Base-by-base conservation (phyloP, 2,113 vertebrate genomes). In the Podarcis muralis region DNA sequence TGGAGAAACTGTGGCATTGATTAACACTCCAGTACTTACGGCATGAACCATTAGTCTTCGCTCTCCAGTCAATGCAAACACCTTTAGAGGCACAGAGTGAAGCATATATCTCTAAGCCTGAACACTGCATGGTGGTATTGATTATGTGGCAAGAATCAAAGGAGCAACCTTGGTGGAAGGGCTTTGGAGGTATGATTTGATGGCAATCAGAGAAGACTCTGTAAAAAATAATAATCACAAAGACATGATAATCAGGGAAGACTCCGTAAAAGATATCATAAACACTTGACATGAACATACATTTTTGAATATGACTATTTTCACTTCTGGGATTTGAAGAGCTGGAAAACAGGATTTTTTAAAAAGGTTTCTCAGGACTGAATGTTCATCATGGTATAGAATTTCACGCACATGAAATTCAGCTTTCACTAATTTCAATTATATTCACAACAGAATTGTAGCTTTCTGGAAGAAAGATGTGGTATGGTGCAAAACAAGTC, bases 21-120 rank as follows among this genome's bases (percentile, higher is more conserved):
- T 80, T 81, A 84, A 57, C 83, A 77, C 40, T 76, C 27, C 27
- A 71, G 0, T 68, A 97, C 98, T 98, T 95, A 99, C 98, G 4
- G 75, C 98, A 99, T 4, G 83, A 86, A 6, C 95, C 94, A 8
- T 97, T 92, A 53, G 98, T 98, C 16, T 62, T 66, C 57, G 82
- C 88, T 93, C 98, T 97, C 98, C 98, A 99, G 90, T 98, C 94
- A 2, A 98, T 80, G 74, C 98, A 99, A 35, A 98, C 8, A 22
- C 97, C 97, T 43, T 81, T 92, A 3, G 91, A 43, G 2, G 96
- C 92, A 8, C 98, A 99, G 75, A 97, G 95, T 0, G 97, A 88
- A 11, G 98, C 98, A 0, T 99, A 99, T 0, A 98, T 96, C 95
- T 98, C 97, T 88, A 99, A 92, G 85, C 96, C 95, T 6, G 97